Evolutionary conservation across 2,797 vertebrate species (phyloP).

Genomic region (Helicolenus hilgendorfi): DNA sequence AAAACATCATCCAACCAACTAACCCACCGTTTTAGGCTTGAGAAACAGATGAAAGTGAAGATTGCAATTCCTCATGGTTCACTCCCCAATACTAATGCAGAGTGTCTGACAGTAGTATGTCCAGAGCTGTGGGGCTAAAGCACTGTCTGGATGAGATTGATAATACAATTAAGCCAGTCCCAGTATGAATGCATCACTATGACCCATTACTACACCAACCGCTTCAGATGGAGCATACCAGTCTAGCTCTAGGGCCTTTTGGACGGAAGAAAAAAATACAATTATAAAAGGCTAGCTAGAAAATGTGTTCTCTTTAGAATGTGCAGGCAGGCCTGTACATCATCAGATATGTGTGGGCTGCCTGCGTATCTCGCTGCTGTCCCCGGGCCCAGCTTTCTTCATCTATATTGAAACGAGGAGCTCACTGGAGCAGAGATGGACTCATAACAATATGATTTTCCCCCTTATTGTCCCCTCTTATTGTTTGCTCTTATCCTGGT

Average conservation of each 20-base stretch:
- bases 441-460: constrained; percentile 79
- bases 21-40: constrained; percentile 50
- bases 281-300: constrained; percentile 86
- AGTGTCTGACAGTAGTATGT: constrained; percentile 82
- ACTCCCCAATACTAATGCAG: constrained; percentile 71
- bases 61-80: constrained; percentile 70
- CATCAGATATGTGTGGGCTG: constrained; percentile 88
- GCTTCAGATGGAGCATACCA: constrained; percentile 88
- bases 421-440: constrained; percentile 83
- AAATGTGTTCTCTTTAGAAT: constrained; percentile 90
- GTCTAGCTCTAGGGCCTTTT: constrained; percentile 86
- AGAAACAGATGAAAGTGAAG: constrained; percentile 74
- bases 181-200: constrained; percentile 89
- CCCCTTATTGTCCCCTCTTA: constrained; percentile 74
- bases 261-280: constrained; percentile 75
- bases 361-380: constrained; percentile 83
- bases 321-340: constrained; percentile 88
- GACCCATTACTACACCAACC: constrained; percentile 88
- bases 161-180: constrained; percentile 90
- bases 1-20: constrained; percentile 45
- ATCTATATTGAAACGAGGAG: constrained; percentile 86
- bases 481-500: constrained; percentile 74
- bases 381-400: constrained; percentile 85
- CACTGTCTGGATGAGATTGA: constrained; percentile 90
- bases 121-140: constrained; percentile 85